A percentile compares a stretch with the other conserved stretches of the same genome.
These are phyloP conservation scores for Pantherophis alleghaniensis DNA, from an alignment of 2,797 vertebrate species.

Conservation along the genomic window DNA sequence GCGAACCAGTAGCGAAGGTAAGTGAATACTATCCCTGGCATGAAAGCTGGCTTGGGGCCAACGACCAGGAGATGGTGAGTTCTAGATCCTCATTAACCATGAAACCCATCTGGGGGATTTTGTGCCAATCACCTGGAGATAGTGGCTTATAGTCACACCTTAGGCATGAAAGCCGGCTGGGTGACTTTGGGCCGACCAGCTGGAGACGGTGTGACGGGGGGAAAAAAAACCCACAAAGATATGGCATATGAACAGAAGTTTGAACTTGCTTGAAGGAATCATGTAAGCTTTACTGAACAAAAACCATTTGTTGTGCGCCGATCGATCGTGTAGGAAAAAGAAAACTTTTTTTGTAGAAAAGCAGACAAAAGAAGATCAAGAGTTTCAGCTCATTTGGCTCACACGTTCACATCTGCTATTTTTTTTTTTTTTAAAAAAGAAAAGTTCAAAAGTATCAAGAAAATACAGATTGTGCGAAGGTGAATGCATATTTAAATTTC, in stretches of 20 bases:
- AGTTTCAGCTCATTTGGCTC: not conserved
- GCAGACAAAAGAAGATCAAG: not conserved
- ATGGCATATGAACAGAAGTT: not conserved
- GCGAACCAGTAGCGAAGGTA: no score
- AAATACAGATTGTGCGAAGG: not conserved
- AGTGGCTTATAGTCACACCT: not conserved
- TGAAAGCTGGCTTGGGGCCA: not conserved
- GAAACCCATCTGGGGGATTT: not conserved
- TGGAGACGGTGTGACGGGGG: not conserved
- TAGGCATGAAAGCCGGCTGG: not conserved
- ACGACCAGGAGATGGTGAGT: not conserved
- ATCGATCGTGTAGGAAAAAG: not conserved
- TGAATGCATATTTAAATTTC: constrained; percentile 16
- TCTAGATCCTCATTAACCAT: not conserved
- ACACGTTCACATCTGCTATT: not conserved
- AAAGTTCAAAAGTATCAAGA: not conserved
- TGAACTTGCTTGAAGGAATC: not conserved
- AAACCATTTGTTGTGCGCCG: not conserved
- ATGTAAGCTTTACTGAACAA: not conserved
- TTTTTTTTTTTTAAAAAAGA: not conserved
- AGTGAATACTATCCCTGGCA: no score
- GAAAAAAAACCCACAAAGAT: not conserved
- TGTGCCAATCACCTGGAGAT: not conserved
- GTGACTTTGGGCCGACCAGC: not conserved
- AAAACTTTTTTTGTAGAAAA: no score